These are phyloP conservation scores for Rhynchonycteris naso DNA, from an alignment of 2,797 vertebrate genomes.

Conservation along the genomic window DNA sequence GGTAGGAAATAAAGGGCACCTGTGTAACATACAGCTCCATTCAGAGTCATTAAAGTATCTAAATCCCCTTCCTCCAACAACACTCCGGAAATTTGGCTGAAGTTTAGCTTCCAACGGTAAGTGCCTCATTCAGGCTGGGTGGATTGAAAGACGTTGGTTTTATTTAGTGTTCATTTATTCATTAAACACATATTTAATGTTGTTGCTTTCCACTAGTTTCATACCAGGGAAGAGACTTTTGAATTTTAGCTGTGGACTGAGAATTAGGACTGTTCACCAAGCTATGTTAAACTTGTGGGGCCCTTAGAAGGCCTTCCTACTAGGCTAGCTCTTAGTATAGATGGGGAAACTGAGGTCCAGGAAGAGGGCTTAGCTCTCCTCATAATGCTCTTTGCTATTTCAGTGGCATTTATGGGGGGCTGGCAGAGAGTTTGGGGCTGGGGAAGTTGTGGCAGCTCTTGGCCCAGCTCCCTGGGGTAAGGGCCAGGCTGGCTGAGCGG, in stretches of 20 bases:
- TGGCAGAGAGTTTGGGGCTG: constrained; percentile 1
- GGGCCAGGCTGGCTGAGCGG: constrained; percentile 28
- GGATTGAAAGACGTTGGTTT: background rate
- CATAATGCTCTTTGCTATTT: constrained; percentile 4
- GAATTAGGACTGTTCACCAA: background rate
- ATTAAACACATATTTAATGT: constrained; percentile 16
- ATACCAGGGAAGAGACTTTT: background rate
- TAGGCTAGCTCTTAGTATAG: background rate
- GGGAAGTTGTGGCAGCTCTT: background rate
- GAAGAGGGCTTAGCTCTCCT: background rate
- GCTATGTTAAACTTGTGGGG: constrained; percentile 1
- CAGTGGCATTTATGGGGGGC: background rate
- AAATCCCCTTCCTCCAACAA: background rate
- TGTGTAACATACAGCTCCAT: background rate
- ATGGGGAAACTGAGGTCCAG: constrained; percentile 52
- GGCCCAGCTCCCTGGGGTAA: background rate
- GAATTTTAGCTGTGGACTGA: background rate
- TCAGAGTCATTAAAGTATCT: background rate
- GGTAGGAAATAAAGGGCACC: background rate
- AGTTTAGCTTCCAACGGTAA: constrained; percentile 41
- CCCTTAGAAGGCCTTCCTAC: constrained; percentile 10
- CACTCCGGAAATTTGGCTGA: background rate
- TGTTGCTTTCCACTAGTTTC: background rate
- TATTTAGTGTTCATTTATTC: constrained; percentile 9
- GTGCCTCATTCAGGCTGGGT: background rate